Evolutionary conservation across 2,113 vertebrate species (phyloP), one percentile per base, ranked within the genome.

Genomic region (Typhlomys cinereus): DNA sequence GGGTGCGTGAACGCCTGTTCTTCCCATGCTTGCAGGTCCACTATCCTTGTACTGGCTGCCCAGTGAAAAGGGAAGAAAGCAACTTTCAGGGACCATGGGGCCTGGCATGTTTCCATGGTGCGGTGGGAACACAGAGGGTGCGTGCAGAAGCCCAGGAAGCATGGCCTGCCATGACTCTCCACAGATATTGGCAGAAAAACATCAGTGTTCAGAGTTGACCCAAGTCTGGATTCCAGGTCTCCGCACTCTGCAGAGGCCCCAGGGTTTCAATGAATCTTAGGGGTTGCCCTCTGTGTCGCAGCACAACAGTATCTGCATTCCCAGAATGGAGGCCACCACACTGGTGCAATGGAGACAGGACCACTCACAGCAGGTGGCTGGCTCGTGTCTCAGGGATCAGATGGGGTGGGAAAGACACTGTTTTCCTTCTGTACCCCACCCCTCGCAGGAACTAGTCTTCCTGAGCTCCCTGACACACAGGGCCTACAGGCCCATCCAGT

Each of bases 391-490:
- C 34, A 11, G 52, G 48, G 62, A 46, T 9, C 0, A 7, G 20
- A 11, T 1, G 0, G 0, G 2, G 15, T 2, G 25, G 20, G 61
- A 50, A 21, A 8, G 62, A 14, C 14, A 23, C 9, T 0, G 52
- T 8, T 4, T 75, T 46, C 29, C 46, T 21, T 23, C 21, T 0
- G 6, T 1, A 4, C 1, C 5, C 0, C 8, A 8, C 1, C 48
- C 23, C 52, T 67, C 17, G 75, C 1, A 23, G 48, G 21, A n/a
- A 46, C 0, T 5, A 5, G 8, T 18, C 39, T 12, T 57, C 15
- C 15, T 25, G 29, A 44, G 10, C 34, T 31, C 0, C 1, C 18
- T 62, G 10, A 29, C 61, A n/a, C 20, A 7, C 25, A 15, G 52
- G 52, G 10, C 17, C 61, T n/a, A 27, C 31, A 34, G 34, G 27